phyloP scores from a whole-genome alignment of 2,888 invertebrate genomes.

The Vanessa cardui region DNA sequence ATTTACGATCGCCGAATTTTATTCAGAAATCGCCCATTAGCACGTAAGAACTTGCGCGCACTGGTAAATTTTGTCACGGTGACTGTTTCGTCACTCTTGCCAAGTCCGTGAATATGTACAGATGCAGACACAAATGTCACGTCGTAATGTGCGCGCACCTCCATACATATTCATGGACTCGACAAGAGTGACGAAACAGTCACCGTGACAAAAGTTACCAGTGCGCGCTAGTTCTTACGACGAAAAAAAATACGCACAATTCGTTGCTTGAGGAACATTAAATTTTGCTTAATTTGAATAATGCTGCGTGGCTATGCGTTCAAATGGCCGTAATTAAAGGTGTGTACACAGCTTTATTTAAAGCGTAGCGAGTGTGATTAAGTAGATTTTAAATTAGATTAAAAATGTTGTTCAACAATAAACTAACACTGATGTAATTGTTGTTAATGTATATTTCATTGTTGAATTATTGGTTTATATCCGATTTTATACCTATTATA shows the following conservation, averaged over 20 bases:
- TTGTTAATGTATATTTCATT: not conserved
- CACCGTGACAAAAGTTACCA: too few species aligned
- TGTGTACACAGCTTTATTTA: conserved; percentile 52
- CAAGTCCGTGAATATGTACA: too few species aligned
- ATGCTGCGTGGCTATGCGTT: conserved; percentile 74
- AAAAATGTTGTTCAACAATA: not conserved
- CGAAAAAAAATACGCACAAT: conserved; percentile 69
- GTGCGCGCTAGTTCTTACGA: too few species aligned
- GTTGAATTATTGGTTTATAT: not conserved
- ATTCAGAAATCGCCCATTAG: conserved; percentile 71
- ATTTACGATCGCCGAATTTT: conserved; percentile 70
- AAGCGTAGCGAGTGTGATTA: conserved; percentile 26
- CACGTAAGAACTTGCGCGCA: too few species aligned
- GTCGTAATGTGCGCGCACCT: too few species aligned
- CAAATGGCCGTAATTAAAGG: conserved; percentile 74
- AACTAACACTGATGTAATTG: not conserved
- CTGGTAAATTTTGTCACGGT: too few species aligned
- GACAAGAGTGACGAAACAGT: too few species aligned
- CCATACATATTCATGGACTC: too few species aligned
- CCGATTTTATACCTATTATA: not conserved
- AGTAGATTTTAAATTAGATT: conserved; percentile 17
- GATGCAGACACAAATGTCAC: too few species aligned
- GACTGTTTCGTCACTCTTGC: too few species aligned
- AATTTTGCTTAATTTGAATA: conserved; percentile 76
- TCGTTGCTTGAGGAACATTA: conserved; percentile 71